These are phyloP conservation scores for Pterocles burchelli DNA, from an alignment of 2,113 vertebrate genomes.

Conservation along the genomic window DNA sequence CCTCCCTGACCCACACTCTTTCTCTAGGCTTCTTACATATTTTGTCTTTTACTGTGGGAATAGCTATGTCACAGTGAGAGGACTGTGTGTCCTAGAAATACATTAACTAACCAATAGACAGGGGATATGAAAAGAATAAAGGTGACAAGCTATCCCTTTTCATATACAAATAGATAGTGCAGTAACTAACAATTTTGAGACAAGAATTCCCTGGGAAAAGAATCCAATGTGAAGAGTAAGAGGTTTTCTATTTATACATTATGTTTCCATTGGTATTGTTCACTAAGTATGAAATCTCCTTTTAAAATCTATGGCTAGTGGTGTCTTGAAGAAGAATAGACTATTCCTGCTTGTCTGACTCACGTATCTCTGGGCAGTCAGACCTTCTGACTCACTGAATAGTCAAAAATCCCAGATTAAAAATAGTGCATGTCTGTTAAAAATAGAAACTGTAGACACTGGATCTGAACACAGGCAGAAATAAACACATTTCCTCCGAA, in stretches of 20 bases:
- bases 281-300: slow-evolving; percentile 55
- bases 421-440: slow-evolving; percentile 66
- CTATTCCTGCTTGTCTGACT: slow-evolving; percentile 76
- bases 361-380: slow-evolving; percentile 71
- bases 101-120: background rate
- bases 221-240: slow-evolving; percentile 44
- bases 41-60: background rate
- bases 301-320: slow-evolving; percentile 54
- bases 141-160: background rate
- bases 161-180: background rate
- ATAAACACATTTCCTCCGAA: slow-evolving; percentile 44
- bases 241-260: slow-evolving; percentile 63
- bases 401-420: slow-evolving; percentile 71
- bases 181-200: slow-evolving; percentile 5
- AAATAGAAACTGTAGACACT: slow-evolving; percentile 65
- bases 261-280: slow-evolving; percentile 59
- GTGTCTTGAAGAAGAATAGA: slow-evolving; percentile 64
- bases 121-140: background rate
- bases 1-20: background rate
- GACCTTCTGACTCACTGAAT: slow-evolving; percentile 76
- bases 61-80: background rate
- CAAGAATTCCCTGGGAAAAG: slow-evolving; percentile 26
- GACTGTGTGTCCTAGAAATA: slow-evolving; percentile 36
- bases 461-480: slow-evolving; percentile 7
- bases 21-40: background rate